Base-by-base conservation (phyloP, 2,888 invertebrate genomes). In the Nomada goodeniana region DNA sequence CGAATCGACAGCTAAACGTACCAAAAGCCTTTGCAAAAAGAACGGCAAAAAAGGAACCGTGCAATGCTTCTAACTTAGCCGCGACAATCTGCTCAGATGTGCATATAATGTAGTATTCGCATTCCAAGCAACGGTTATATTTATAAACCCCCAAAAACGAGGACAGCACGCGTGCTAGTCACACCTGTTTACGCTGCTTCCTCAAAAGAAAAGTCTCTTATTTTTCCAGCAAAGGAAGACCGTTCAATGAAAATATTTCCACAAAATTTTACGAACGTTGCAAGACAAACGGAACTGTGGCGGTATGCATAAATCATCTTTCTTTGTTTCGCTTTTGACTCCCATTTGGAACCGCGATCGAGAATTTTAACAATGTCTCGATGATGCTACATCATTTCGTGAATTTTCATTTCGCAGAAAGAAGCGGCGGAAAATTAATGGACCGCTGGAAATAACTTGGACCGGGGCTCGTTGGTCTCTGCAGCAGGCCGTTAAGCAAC, bases 391-490 rank as follows among this genome's bases (percentile, higher is more conserved):
- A 15, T 20, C 29, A 36, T 64, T 68, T 26, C 57, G 26, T 44
- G 57, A 23, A 74, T 75, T 71, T 75, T 60, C 55, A 70, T 69
- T 71, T 55, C 47, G 60, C 29, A 47, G 18, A 26, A 10, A 36
- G 15, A n/a, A 50, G 57, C 72, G 59, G 7, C 11, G 50, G 29
- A 63, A 81, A 47, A 83, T 78, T 83, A 83, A 78, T 70, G 83
- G 70, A 78, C 64, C 47, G 83, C 71, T 71, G 57, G 78, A 82
- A 78, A 83, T 78, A 78, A 83, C 69, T 72, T 59, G 50, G 77
- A 82, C 73, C 18, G 78, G 63, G 9, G 69, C 53, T 50, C n/a
- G 63, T 74, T 47, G 61, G 53, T 18, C n/a, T 18, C n/a, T 36
- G 73, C 61, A 64, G 59, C 60, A 15, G 47, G 63, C 59, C 52